These are phyloP conservation scores for Nansenia antarctica DNA, from an alignment of 2,113 vertebrate genomes.

Conservation along the genomic window DNA sequence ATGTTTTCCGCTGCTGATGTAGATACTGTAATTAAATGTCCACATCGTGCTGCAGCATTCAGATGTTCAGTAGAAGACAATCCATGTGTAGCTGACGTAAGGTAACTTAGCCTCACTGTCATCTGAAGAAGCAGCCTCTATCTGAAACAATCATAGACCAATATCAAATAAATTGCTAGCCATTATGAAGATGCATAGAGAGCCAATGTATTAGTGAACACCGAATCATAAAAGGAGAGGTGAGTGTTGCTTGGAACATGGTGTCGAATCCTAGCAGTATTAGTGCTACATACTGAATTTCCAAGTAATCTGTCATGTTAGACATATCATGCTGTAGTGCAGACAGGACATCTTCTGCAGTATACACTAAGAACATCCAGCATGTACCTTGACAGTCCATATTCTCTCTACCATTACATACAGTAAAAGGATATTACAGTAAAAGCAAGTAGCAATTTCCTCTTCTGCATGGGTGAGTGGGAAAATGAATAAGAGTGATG, in stretches of 20 bases:
- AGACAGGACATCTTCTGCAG: no score
- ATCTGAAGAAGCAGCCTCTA: no score
- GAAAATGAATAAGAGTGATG: conserved; percentile 73
- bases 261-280: background rate
- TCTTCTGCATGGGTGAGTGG: conserved; percentile 71
- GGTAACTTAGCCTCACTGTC: background rate
- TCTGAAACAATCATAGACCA: background rate
- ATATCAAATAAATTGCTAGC: background rate
- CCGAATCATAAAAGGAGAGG: background rate
- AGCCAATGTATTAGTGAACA: background rate
- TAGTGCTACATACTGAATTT: background rate
- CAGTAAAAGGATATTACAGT: conserved; percentile 74
- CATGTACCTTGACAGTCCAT: no score
- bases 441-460: no score
- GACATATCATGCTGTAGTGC: no score
- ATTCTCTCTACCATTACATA: conserved; percentile 68
- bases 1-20: background rate
- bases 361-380: no score
- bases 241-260: background rate
- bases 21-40: background rate
- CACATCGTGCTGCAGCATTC: background rate
- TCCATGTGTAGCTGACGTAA: background rate
- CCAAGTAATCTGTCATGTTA: no score
- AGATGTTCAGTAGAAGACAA: background rate
- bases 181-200: background rate